Percentiles rank a stretch among this genome's conserved stretches.
Evolutionary conservation across 1,140 invertebrate genomes (phyloP).

Genomic region (Drosophila tsacasi): DNA sequence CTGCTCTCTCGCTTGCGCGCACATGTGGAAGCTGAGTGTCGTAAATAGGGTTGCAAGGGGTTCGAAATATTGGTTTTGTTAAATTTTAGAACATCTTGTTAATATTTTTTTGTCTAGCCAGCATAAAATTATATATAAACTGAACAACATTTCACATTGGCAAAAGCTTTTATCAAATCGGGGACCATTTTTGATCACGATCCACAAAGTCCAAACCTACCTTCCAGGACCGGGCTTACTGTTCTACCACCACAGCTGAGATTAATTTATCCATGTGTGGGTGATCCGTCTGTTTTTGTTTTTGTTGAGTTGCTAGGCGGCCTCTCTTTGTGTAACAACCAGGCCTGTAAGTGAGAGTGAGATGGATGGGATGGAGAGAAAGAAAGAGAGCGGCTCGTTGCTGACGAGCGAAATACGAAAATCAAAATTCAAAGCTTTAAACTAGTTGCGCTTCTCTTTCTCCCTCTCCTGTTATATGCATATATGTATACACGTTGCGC

Average conservation of each 20-base stretch:
- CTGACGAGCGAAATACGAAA: constrained; percentile 3
- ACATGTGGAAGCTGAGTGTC: constrained; percentile 77
- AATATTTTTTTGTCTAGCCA: background rate
- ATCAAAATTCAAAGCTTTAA: constrained; percentile 61
- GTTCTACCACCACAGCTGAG: constrained; percentile 35
- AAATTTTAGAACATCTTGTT: background rate
- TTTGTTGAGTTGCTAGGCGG: constrained; percentile 56
- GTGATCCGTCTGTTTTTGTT: constrained; percentile 38
- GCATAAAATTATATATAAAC: background rate
- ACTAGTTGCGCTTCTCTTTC: constrained; percentile 64
- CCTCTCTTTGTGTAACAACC: constrained; percentile 34
- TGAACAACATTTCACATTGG: background rate
- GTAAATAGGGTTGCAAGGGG: constrained; percentile 66
- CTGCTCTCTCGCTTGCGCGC: constrained; percentile 54
- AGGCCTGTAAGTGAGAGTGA: constrained; percentile 18
- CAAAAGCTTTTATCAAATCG: background rate
- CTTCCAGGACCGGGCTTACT: constrained; percentile 32
- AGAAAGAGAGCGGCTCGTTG: constrained; percentile 3
- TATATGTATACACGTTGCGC: constrained; percentile 28
- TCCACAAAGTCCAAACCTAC: constrained; percentile 46
- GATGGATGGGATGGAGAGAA: constrained; percentile 3
- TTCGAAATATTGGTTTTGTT: constrained; percentile 10
- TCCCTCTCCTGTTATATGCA: constrained; percentile 13
- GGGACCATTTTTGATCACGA: constrained; percentile 7
- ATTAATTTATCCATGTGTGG: constrained; percentile 47